Percentiles rank a stretch among this genome's conserved stretches.
These are phyloP conservation scores for Thalassoma bifasciatum DNA, from an alignment of 2,113 vertebrate species.

Conservation along the genomic window DNA sequence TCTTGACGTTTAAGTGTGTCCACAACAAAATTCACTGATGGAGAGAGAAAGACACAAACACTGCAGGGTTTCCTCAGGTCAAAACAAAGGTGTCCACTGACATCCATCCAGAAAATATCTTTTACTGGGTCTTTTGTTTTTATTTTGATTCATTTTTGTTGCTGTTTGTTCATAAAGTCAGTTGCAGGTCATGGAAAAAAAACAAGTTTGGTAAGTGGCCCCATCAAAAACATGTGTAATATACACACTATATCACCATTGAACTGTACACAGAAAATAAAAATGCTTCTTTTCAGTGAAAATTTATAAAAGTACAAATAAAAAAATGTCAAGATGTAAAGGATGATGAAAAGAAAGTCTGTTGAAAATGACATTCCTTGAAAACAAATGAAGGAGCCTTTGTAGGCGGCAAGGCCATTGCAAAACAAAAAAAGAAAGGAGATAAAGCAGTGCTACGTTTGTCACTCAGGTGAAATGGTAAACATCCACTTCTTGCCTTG, in stretches of 20 bases:
- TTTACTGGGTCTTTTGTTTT: constrained; percentile 17
- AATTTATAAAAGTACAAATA: constrained; percentile 74
- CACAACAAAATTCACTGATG: constrained; percentile 89
- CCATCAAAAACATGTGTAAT: constrained; percentile 90
- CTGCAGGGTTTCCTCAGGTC: constrained; percentile 84
- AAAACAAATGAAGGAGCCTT: constrained; percentile 88
- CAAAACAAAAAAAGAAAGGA: constrained; percentile 63
- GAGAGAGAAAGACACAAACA: constrained; percentile 91
- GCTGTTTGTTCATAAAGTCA: constrained; percentile 64
- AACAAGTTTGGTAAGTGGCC: constrained; percentile 89
- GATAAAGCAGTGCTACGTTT: constrained; percentile 75
- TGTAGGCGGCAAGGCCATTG: constrained; percentile 81
- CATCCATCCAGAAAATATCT: constrained; percentile 83
- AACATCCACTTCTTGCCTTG: constrained; percentile 85
- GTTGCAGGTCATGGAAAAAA: constrained; percentile 83
- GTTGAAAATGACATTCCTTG: constrained; percentile 87
- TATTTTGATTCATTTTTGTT: constrained; percentile 39
- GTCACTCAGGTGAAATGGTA: constrained; percentile 77
- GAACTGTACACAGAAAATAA: constrained; percentile 90
- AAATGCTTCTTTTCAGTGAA: constrained; percentile 57
- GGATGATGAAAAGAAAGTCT: constrained; percentile 76
- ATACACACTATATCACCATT: constrained; percentile 92
- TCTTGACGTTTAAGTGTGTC: constrained; percentile 85
- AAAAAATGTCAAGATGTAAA: constrained; percentile 56
- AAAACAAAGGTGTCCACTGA: constrained; percentile 78